phyloP scores from a whole-genome alignment of 2,888 invertebrate genomes.

The Synanthedon andrenaeformis region DNA sequence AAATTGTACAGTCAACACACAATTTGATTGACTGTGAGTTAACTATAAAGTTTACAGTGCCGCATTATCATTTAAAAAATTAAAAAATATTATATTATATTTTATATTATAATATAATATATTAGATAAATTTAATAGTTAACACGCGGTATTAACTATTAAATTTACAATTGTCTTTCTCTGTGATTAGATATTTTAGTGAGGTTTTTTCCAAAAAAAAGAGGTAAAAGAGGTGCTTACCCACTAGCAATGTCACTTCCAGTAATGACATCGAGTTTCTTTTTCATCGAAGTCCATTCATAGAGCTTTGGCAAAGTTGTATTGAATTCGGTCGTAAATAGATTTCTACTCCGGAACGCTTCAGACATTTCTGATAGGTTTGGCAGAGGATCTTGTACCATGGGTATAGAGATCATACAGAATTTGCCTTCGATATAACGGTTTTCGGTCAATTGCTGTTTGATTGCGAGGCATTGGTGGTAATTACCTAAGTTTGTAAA shows the following conservation, averaged over 20 bases:
- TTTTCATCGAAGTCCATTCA: neutral
- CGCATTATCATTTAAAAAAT: no score
- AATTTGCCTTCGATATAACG: constrained; percentile 7
- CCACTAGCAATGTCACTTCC: neutral
- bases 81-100: no score
- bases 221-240: neutral
- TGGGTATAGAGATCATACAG: constrained; percentile 4
- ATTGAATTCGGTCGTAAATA: neutral
- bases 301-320: neutral
- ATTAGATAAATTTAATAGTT: no score
- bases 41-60: no score
- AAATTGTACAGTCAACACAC: no score
- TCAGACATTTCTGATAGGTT: neutral
- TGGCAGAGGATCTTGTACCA: neutral
- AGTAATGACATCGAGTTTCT: neutral
- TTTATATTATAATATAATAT: no score
- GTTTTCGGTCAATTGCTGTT: constrained; percentile 3
- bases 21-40: no score
- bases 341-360: neutral
- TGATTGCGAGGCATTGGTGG: constrained; percentile 7
- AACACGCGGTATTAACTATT: no score
- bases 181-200: no score
- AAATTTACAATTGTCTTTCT: no score
- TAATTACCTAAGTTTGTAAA: constrained; percentile 7
- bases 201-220: no score